Evolutionary conservation across 2,888 invertebrate genomes (phyloP).

Genomic region (Agonopterix alstromeriana): DNA sequence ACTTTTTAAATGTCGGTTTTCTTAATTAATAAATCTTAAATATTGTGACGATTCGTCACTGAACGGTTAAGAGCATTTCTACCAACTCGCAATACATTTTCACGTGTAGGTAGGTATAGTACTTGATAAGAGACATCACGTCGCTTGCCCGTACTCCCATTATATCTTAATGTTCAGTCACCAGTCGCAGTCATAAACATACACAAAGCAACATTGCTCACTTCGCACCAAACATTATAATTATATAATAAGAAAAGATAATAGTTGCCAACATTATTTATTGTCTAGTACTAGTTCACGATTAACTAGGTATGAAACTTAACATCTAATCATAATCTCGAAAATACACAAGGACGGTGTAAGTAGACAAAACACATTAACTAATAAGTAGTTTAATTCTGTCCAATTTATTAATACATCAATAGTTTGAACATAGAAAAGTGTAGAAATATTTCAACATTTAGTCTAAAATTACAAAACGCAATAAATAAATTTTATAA

Average conservation of each 20-base stretch:
- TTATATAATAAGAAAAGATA: conserved; percentile 31
- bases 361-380: conserved; percentile 65
- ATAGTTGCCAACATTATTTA: conserved; percentile 52
- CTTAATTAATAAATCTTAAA: too few species aligned
- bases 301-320: conserved; percentile 53
- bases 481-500: conserved; percentile 66
- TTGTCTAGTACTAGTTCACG: conserved; percentile 47
- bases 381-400: conserved; percentile 57
- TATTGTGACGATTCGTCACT: too few species aligned
- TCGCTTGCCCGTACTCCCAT: conserved; percentile 5
- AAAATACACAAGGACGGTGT: conserved; percentile 76
- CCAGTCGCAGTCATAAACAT: conserved; percentile 51
- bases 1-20: too few species aligned
- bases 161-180: conserved; percentile 34
- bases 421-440: conserved; percentile 49
- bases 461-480: conserved; percentile 58
- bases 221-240: conserved; percentile 26
- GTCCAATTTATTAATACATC: conserved; percentile 51
- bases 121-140: background rate
- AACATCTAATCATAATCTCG: conserved; percentile 69
- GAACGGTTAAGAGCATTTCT: too few species aligned
- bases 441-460: conserved; percentile 61
- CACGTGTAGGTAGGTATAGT: too few species aligned
- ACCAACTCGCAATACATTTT: too few species aligned
- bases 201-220: conserved; percentile 37